A percentile compares a stretch with the other conserved stretches of the same genome.
phyloP scores from a whole-genome alignment of 1,140 invertebrate species.

The Epicauta chinensis region DNA sequence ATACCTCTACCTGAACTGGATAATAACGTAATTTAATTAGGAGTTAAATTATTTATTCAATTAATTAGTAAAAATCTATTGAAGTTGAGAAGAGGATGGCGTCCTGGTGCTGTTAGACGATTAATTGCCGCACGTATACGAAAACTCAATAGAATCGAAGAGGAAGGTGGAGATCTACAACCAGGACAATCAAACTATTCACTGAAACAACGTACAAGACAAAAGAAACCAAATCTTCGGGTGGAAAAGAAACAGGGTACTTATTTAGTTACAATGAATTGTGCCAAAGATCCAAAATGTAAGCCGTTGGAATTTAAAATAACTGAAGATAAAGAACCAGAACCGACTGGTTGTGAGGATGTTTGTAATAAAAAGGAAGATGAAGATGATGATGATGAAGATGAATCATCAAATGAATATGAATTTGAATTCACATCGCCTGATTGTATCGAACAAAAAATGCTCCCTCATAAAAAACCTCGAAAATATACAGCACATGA shows the following conservation, averaged over 20 bases:
- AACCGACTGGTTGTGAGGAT: not conserved
- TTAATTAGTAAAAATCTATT: too few species aligned
- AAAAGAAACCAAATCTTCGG: conserved; percentile 49
- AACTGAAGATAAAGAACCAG: conserved; percentile 23
- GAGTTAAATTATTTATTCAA: not conserved
- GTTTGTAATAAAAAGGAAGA: conserved; percentile 19
- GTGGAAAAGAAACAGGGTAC: conserved; percentile 51
- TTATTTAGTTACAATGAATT: conserved; percentile 51
- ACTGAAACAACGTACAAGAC: too few species aligned
- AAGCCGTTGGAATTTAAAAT: conserved; percentile 53
- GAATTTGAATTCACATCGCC: conserved; percentile 42
- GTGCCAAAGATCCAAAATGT: conserved; percentile 48
- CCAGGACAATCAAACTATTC: too few species aligned
- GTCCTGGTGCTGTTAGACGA: conserved; percentile 48
- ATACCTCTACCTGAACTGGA: conserved; percentile 24
- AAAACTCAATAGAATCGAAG: conserved; percentile 40
- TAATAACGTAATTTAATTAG: conserved; percentile 23
- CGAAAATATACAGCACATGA: conserved; percentile 33
- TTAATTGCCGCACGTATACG: conserved; percentile 47
- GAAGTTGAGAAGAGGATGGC: conserved; percentile 49
- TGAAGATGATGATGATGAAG: conserved; percentile 21
- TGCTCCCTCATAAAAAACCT: conserved; percentile 28
- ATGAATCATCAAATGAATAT: conserved; percentile 30
- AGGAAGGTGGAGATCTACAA: conserved; percentile 32
- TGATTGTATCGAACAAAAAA: conserved; percentile 38